Base-by-base conservation (phyloP, 2,888 invertebrate genomes). In the Ctena decussata region DNA sequence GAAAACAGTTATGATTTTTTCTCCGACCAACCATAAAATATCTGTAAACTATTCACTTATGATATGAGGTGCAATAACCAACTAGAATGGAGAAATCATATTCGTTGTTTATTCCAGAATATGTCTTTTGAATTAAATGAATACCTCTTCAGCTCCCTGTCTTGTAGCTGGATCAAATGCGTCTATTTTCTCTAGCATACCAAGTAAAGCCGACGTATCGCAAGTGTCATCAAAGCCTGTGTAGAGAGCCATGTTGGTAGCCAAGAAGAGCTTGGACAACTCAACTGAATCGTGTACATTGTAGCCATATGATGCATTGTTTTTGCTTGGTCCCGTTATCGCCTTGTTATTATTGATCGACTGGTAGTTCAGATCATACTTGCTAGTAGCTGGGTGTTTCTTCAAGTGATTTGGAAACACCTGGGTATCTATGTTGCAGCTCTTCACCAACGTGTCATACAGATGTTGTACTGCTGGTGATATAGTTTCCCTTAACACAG, bases 171-270 rank as follows among this genome's bases (percentile, higher is more conserved):
- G 39, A 8, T 75, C 80, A 27, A 84, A 84, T 37, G 24, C 49
- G n/a, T 77, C 70, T 21, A 82, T 76, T 39, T 78, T 83, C 12
- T 76, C 69, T 21, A 86, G 37, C 6, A 86, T 53, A 27, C 77
- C 79, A 6, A 86, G 77, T 3, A 86, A 60, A 24, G 86, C 84
- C 1, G 84, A 82, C 27, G 60, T n/a, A 32, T 86, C 86, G 73
- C 84, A 84, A 0, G 86, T 60, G 0, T 82, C 77, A 69, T 86
- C 79, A 46, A 86, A 86, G 0, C 76, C 84, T 5, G 79, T 84
- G 46, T 84, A 84, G 30, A 77, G 76, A 0, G 84, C 74, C 86
- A 86, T 86, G 21, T 44, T 24, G 18, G 86, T 78, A 5, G 30
- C 15, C 37, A 86, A 27, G 27, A 86, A 84, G 37, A 86, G 72